Evolutionary conservation across 2,113 vertebrate species (phyloP).

Genomic region (Austrofundulus limnaeus): DNA sequence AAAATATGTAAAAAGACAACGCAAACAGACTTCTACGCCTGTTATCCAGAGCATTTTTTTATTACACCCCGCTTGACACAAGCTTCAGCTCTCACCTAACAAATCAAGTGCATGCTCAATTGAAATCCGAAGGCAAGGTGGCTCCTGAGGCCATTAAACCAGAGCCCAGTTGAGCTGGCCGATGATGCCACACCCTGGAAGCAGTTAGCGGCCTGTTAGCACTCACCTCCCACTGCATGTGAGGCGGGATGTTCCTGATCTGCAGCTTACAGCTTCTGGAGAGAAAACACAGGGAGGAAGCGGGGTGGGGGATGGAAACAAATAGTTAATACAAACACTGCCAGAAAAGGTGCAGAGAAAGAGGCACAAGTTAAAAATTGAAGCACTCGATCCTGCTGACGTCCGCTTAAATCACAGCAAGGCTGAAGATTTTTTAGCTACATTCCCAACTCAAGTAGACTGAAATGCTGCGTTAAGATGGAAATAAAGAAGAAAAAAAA

Average conservation of each 20-base stretch:
- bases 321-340: not conserved
- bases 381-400: not conserved
- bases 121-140: constrained; percentile 39
- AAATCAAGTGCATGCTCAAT: constrained; percentile 16
- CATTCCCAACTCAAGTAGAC: constrained; percentile 38
- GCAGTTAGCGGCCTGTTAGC: constrained; percentile 60
- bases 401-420: not conserved
- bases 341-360: constrained; percentile 8
- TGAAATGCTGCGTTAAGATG: constrained; percentile 4
- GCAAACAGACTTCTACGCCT: not conserved
- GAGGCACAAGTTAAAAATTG: constrained; percentile 13
- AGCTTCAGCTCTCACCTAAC: constrained; percentile 7
- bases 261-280: constrained; percentile 93
- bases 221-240: constrained; percentile 96
- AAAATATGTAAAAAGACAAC: too few species aligned
- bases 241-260: constrained; percentile 94
- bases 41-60: not conserved
- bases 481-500: too few species aligned
- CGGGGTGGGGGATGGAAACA: not conserved
- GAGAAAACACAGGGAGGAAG: constrained; percentile 35
- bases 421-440: not conserved
- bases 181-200: constrained; percentile 53
- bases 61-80: not conserved
- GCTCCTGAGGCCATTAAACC: constrained; percentile 41
- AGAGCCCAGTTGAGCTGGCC: constrained; percentile 35